Conservation (phyloP, 2,888 invertebrate genomes). For the Protodeltote pygarga region DNA sequence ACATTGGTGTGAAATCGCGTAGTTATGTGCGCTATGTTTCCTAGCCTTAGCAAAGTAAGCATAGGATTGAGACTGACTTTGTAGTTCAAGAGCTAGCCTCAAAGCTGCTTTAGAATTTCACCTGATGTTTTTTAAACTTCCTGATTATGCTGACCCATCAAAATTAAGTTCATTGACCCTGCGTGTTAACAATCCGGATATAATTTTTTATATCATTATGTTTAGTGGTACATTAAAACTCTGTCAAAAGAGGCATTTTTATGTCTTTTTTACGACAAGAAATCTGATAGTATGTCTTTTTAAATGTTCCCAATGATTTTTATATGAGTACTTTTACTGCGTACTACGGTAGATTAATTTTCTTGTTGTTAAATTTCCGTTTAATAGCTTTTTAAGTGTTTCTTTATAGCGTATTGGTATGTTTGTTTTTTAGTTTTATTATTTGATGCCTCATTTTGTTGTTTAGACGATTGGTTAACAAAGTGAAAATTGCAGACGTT, state of each 20-base stretch:
- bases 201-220: conserved; percentile 61
- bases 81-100: too few relatives aligned
- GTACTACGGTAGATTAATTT: conserved; percentile 68
- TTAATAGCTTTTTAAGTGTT: conserved; percentile 47
- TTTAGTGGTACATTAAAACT: conserved; percentile 75
- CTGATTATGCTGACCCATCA: neutral
- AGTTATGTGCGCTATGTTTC: too few relatives aligned
- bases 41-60: too few relatives aligned
- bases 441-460: too few relatives aligned
- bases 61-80: too few relatives aligned
- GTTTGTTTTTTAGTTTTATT: conserved; percentile 20
- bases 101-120: too few relatives aligned
- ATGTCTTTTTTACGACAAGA: conserved; percentile 73
- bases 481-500: too few relatives aligned
- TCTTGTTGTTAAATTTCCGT: conserved; percentile 59
- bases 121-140: too few relatives aligned
- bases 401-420: conserved; percentile 29
- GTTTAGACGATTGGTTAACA: too few relatives aligned
- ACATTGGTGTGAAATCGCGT: too few relatives aligned
- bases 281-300: conserved; percentile 79
- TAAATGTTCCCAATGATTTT: conserved; percentile 70
- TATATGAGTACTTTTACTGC: conserved; percentile 52
- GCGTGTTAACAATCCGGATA: conserved; percentile 58
- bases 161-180: conserved; percentile 27
- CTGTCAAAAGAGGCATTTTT: conserved; percentile 66